phyloP scores from a whole-genome alignment of 2,113 vertebrate species.

The Podarcis raffonei region DNA sequence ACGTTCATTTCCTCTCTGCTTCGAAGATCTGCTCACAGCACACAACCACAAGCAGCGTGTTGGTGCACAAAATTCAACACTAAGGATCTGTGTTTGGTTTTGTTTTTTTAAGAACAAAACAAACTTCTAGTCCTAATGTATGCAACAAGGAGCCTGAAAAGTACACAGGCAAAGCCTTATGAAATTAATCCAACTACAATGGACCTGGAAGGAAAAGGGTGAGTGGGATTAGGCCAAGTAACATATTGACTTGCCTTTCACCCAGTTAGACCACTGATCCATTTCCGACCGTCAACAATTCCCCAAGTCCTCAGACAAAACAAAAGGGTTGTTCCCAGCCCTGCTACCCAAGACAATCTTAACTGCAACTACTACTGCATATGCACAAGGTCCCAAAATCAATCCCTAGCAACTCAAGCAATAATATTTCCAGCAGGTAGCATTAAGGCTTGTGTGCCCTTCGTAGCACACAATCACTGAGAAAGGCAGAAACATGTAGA shows the following conservation, averaged over 20 bases:
- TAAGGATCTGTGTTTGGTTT: not conserved
- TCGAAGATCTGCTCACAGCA: not conserved
- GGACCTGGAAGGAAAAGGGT: not conserved
- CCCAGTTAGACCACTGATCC: not conserved
- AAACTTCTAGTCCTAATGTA: not conserved
- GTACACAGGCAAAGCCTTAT: not conserved
- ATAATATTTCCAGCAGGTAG: not conserved
- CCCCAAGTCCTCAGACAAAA: not conserved
- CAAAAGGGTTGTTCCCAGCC: not conserved
- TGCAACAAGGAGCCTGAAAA: too few species aligned
- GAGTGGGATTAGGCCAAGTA: not conserved
- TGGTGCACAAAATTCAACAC: not conserved
- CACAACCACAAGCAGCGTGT: too few species aligned
- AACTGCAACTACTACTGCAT: not conserved
- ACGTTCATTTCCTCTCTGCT: not conserved
- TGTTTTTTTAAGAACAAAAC: not conserved
- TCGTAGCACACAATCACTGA: not conserved
- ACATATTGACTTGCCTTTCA: not conserved
- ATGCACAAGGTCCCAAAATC: not conserved
- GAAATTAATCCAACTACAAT: not conserved
- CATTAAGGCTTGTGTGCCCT: not conserved
- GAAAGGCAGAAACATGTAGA: not conserved
- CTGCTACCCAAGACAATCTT: not conserved
- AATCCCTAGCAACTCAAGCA: not conserved
- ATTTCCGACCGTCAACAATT: not conserved